Evolutionary conservation across 2,113 vertebrate genomes (phyloP).

Genomic region (Lasiurus cinereus): DNA sequence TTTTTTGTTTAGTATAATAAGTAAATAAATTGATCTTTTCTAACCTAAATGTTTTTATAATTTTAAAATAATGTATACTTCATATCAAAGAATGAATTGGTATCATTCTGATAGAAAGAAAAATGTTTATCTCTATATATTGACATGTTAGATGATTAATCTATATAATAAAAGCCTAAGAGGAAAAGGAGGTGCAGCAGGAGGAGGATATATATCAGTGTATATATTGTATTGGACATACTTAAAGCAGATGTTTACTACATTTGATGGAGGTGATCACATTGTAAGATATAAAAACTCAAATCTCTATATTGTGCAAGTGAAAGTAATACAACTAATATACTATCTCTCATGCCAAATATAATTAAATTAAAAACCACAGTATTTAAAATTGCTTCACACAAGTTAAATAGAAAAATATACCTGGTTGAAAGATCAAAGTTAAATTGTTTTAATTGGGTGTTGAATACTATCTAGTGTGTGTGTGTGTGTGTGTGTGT

Average conservation of each 20-base stretch:
- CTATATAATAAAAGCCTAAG: too few relatives aligned
- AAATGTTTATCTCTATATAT: neutral
- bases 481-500: too few relatives aligned
- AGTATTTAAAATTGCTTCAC: neutral
- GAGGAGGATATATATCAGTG: neutral
- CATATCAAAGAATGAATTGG: neutral
- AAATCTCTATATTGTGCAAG: neutral
- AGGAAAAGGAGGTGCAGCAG: too few relatives aligned
- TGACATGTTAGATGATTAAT: neutral
- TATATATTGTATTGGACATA: neutral
- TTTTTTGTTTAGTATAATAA: neutral
- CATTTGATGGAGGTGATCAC: too few relatives aligned
- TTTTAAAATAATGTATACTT: neutral
- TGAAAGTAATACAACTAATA: neutral
- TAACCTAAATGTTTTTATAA: neutral
- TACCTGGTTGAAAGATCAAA: slow-evolving; percentile 13
- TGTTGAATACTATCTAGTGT: neutral
- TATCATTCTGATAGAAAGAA: neutral
- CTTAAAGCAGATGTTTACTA: neutral
- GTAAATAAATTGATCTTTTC: neutral
- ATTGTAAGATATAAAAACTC: neutral
- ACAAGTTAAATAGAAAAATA: neutral
- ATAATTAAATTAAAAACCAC: neutral
- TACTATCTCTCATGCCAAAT: neutral
- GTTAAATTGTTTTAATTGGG: neutral